Conservation (phyloP, 2,888 invertebrate genomes). For the Harmothoe impar region DNA sequence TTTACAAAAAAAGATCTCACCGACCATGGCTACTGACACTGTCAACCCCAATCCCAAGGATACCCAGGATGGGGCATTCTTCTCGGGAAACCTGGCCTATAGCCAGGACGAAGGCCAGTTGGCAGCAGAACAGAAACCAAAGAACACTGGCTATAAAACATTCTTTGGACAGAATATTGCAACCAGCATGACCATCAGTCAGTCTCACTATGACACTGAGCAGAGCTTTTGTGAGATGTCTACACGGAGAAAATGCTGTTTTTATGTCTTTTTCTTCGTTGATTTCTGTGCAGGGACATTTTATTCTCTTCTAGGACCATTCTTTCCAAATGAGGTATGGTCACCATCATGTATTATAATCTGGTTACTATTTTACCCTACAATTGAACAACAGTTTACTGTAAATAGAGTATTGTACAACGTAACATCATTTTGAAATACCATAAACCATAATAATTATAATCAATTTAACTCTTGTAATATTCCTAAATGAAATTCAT, state of each 20-base stretch:
- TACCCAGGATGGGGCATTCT: background rate
- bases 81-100: background rate
- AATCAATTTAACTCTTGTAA: too few species aligned
- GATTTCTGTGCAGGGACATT: constrained; percentile 61
- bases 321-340: constrained; percentile 64
- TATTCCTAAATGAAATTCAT: too few species aligned
- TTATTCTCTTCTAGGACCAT: constrained; percentile 56
- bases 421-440: too few species aligned
- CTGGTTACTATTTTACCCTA: background rate
- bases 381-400: too few species aligned
- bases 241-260: background rate
- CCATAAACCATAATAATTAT: too few species aligned
- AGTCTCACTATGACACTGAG: background rate
- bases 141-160: constrained; percentile 17
- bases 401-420: too few species aligned
- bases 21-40: too few species aligned
- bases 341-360: background rate
- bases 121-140: background rate
- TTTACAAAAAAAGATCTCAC: too few species aligned
- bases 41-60: background rate
- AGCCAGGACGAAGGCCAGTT: background rate
- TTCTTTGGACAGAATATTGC: constrained; percentile 32
- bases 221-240: constrained; percentile 44
- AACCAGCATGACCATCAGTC: constrained; percentile 11
- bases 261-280: constrained; percentile 44